These are phyloP conservation scores for Octopus sinensis DNA, from an alignment of 1,140 invertebrate genomes.

Conservation along the genomic window DNA sequence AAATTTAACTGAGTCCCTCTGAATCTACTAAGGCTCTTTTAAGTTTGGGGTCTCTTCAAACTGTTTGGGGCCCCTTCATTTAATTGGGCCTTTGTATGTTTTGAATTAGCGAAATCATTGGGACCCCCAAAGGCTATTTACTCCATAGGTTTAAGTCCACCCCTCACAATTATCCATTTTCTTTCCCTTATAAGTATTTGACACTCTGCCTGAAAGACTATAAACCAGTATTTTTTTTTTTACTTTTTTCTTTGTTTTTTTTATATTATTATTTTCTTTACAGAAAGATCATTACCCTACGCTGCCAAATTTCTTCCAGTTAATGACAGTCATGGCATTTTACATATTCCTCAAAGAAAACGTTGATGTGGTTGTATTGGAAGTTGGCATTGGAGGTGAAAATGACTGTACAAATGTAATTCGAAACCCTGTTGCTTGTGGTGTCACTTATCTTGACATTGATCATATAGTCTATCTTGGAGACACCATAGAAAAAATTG, in stretches of 20 bases:
- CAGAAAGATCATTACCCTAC: slow-evolving; percentile 31
- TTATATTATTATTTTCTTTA: not conserved
- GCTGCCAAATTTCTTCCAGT: slow-evolving; percentile 92
- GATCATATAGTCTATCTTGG: slow-evolving; percentile 85
- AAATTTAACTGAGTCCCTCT: too few relatives aligned
- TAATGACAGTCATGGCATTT: slow-evolving; percentile 88
- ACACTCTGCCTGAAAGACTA: too few relatives aligned
- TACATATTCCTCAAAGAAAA: slow-evolving; percentile 83
- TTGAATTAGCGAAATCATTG: too few relatives aligned
- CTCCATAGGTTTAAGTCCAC: too few relatives aligned
- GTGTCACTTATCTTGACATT: slow-evolving; percentile 85
- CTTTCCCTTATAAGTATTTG: too few relatives aligned
- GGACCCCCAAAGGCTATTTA: too few relatives aligned
- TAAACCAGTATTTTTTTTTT: too few relatives aligned
- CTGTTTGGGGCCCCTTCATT: too few relatives aligned
- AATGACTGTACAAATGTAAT: slow-evolving; percentile 93
- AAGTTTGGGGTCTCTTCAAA: too few relatives aligned
- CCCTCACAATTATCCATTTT: too few relatives aligned
- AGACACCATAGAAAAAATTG: slow-evolving; percentile 80
- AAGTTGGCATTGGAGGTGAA: slow-evolving; percentile 96
- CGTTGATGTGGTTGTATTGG: slow-evolving; percentile 86
- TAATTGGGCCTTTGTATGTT: too few relatives aligned
- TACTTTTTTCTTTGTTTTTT: not conserved
- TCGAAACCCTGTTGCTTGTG: slow-evolving; percentile 70
- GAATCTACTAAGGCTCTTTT: too few relatives aligned